Evolutionary conservation across 2,113 vertebrate species (phyloP).

Genomic region (Chrysochloris asiatica): DNA sequence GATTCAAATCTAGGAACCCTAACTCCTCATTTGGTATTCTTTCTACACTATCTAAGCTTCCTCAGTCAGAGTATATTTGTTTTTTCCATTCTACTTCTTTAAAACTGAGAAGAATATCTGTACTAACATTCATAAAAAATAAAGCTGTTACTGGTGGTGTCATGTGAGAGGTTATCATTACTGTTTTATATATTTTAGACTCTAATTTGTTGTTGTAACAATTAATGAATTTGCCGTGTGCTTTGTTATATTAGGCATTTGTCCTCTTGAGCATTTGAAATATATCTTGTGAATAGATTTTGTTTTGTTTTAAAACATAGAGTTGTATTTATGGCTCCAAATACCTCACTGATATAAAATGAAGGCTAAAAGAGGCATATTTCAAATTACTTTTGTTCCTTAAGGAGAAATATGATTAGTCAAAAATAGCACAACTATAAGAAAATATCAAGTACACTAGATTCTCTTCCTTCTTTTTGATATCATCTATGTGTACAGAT

Average conservation of each 20-base stretch:
- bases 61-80: not conserved
- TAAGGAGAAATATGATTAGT: slow-evolving; percentile 24
- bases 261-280: not conserved
- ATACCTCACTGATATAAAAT: not conserved
- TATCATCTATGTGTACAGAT: not conserved
- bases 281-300: not conserved
- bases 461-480: not conserved
- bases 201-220: too few species aligned
- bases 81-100: not conserved
- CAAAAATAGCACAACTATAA: not conserved
- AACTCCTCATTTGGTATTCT: not conserved
- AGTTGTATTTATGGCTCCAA: not conserved
- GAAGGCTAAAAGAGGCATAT: not conserved
- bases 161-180: not conserved
- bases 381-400: not conserved
- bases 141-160: not conserved
- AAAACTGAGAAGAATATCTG: not conserved
- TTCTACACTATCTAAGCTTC: not conserved
- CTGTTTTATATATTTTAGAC: not conserved
- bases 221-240: not conserved
- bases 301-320: not conserved
- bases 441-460: slow-evolving; percentile 19
- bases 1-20: not conserved
- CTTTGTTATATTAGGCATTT: not conserved
- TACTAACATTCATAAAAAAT: not conserved